phyloP scores from a whole-genome alignment of 2,113 vertebrate genomes.

The Procapra przewalskii region DNA sequence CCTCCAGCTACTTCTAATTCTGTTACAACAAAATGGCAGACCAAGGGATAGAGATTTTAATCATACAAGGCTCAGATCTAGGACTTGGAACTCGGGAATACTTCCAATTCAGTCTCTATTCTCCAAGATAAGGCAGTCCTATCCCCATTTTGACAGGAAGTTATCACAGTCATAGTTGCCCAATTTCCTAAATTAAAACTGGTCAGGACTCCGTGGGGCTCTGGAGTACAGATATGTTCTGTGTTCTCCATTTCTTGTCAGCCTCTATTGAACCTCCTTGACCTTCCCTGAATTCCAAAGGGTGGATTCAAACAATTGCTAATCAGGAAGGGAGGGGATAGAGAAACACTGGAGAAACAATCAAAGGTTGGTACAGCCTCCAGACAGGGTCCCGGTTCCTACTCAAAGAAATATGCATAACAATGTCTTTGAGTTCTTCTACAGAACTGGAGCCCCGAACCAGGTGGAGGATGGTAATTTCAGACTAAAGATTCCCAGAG shows the following conservation, averaged over 20 bases:
- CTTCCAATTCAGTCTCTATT: background rate
- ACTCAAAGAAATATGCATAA: background rate
- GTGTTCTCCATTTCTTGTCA: background rate
- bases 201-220: too few species aligned
- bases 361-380: background rate
- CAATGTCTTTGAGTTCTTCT: background rate
- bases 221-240: too few species aligned
- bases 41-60: background rate
- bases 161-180: too few species aligned
- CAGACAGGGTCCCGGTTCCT: background rate
- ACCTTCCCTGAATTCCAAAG: background rate
- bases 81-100: background rate
- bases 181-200: too few species aligned
- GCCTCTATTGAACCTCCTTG: background rate
- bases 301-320: background rate
- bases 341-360: background rate
- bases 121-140: background rate
- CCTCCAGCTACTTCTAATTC: background rate
- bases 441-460: background rate
- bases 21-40: background rate
- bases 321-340: background rate
- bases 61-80: background rate
- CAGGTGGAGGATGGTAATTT: background rate
- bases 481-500: too few species aligned
- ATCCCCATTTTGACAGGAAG: background rate